phyloP scores from a whole-genome alignment of 1,140 invertebrate genomes.

The Ostrea denselamellosa region DNA sequence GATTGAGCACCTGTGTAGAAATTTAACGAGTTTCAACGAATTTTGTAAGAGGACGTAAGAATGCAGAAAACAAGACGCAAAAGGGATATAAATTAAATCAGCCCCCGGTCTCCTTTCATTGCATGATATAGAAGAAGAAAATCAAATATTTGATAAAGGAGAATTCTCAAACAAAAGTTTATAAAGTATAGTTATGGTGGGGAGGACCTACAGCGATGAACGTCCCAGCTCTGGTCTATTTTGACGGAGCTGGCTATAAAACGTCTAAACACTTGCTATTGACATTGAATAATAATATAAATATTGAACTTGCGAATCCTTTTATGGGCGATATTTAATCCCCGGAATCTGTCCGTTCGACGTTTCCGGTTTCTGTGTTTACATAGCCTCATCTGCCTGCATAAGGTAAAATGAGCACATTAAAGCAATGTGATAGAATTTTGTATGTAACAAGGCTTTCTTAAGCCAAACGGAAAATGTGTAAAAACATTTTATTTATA shows the following conservation, averaged over 20 bases:
- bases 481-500: background rate
- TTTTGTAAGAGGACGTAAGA: too few relatives aligned
- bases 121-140: background rate
- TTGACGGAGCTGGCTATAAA: conserved; percentile 3
- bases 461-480: too few relatives aligned
- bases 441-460: background rate
- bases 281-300: conserved; percentile 40
- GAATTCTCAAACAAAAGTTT: conserved; percentile 6
- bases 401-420: background rate
- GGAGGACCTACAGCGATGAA: background rate
- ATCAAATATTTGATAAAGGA: conserved; percentile 23
- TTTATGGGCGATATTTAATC: conserved; percentile 31
- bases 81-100: background rate
- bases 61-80: too few relatives aligned
- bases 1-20: too few relatives aligned
- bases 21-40: too few relatives aligned
- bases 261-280: conserved; percentile 24
- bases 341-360: conserved; percentile 23
- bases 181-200: background rate
- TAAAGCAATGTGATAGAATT: background rate
- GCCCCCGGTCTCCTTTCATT: background rate
- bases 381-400: conserved; percentile 9
- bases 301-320: conserved; percentile 37
- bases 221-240: background rate
- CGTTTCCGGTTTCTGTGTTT: conserved; percentile 33